Evolutionary conservation across 2,888 invertebrate species (phyloP), one percentile per base, ranked within the genome.

Genomic region (Dasysyrphus albostriatus): DNA sequence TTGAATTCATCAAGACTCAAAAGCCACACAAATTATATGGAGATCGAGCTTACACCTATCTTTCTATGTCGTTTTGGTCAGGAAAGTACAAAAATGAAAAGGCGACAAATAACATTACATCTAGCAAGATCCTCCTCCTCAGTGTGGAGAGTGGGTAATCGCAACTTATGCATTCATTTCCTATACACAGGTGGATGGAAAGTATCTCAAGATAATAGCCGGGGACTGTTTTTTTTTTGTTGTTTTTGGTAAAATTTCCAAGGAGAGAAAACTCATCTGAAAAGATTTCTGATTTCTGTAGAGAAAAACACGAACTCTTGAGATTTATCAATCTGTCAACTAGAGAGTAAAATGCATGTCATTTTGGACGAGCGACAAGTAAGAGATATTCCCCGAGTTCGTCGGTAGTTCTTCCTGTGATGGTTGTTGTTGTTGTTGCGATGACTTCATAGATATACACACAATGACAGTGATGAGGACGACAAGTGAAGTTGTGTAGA

Each of bases 291-390:
- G 1, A 24, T 29, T 32, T 5, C 12, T 19, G 1, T 2, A 19
- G 39, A 16, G 63, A 78, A 87, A 74, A 82, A 78, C 82, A 87
- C 83, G 79, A 87, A 87, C 87, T 87, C 58, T 49, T 65, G 83
- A 87, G 83, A 87, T 87, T 87, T 87, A 87, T 87, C 87, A 87
- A 87, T 87, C 87, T 87, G 87, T 87, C 87, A 83, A 83, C 83
- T 87, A 42, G 83, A 83, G 87, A 87, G 83, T 83, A 83, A 87
- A 87, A 87, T 87, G 83, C 83, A 87, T 83, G 87, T 83, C 87
- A 83, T 79, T 54, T 79, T 83, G 61, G 69, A 83, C 65, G 72
- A 82, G 74, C 59, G 80, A 80, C 79, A 80, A 51, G 67, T 24
- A 44, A 65, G 78, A 72, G 83, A 78, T 69, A 24, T 24, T 24